Base-by-base conservation (phyloP, 2,113 vertebrate species). In the Phocoena sinus region DNA sequence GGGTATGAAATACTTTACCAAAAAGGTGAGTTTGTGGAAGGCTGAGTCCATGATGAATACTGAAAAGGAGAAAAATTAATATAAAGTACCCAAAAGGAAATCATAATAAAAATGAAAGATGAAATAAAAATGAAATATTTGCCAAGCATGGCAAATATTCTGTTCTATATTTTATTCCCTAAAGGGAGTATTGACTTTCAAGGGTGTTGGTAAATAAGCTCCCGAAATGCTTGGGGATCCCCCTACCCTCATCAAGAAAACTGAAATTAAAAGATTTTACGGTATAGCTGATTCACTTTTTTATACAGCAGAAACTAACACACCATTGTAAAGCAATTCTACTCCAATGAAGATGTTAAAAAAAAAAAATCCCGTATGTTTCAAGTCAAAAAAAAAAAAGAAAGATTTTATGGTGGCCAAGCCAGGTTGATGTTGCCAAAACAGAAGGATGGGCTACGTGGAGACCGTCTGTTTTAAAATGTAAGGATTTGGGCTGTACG, bases 21-120 rank as follows among this genome's bases (percentile, higher is more conserved):
- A n/a, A 86, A 85, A 80, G 17, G 77, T 79, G 31, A 79, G 17
- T 94, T 41, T 95, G 2, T 85, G 65, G 11, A 73, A n/a, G 80
- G 28, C 68, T 36, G 77, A 83, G 63, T 58, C n/a, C 41, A 33
- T 80, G 68, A 62, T 14, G 70, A 88, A 87, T 63, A 90, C 33
- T 86, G 41, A 58, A 58, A 89, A 58, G 33, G 89, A 60, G 12
- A 77, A 14, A 25, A 65, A 71, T 85, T 63, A 71, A 53, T 41
- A 70, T 63, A 63, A 91, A 89, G 58, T 67, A 26, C 73, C 8
- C 3, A 50, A 94, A 87, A 82, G 3, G 33, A 93, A 84, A 28
- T 91, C 44, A 44, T 76, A 81, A 85, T 60, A 91, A 73, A 90
- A 96, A 92, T 67, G 73, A 68, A 90, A 74, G 7, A 80, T 84